These are phyloP conservation scores for Phaethon lepturus DNA, from an alignment of 2,113 vertebrate species.

Conservation along the genomic window DNA sequence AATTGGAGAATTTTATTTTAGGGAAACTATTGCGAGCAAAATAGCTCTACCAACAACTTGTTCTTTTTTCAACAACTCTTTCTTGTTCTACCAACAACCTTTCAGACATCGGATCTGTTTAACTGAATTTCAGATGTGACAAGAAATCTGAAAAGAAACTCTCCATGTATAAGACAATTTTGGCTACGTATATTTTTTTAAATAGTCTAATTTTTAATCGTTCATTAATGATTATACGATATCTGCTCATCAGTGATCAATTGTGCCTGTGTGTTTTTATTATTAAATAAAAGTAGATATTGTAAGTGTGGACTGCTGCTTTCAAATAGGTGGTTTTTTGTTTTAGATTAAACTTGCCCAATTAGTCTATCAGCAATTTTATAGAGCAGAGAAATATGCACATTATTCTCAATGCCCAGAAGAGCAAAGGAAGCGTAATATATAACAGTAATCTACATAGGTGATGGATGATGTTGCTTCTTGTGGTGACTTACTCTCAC, in stretches of 20 bases:
- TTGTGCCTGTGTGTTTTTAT: background rate
- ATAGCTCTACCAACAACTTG: background rate
- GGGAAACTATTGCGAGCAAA: background rate
- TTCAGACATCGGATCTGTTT: background rate
- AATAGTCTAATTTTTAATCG: background rate
- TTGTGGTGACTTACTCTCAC: background rate
- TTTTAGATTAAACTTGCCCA: background rate
- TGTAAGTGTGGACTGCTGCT: background rate
- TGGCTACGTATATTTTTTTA: accelerated
- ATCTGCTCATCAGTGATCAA: background rate
- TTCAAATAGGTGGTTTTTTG: background rate
- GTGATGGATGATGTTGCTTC: background rate
- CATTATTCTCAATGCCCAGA: constrained; percentile 5
- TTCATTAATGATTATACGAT: background rate
- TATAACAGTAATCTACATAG: background rate
- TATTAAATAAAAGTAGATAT: background rate
- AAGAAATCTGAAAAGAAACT: background rate
- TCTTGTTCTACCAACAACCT: background rate
- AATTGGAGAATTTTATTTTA: background rate
- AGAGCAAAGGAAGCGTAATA: background rate
- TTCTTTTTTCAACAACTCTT: no score
- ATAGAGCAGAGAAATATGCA: background rate
- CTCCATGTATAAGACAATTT: background rate
- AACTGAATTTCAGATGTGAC: background rate
- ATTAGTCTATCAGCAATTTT: constrained; percentile 20